phyloP scores from a whole-genome alignment of 2,888 invertebrate genomes.

The Melieria omissa region DNA sequence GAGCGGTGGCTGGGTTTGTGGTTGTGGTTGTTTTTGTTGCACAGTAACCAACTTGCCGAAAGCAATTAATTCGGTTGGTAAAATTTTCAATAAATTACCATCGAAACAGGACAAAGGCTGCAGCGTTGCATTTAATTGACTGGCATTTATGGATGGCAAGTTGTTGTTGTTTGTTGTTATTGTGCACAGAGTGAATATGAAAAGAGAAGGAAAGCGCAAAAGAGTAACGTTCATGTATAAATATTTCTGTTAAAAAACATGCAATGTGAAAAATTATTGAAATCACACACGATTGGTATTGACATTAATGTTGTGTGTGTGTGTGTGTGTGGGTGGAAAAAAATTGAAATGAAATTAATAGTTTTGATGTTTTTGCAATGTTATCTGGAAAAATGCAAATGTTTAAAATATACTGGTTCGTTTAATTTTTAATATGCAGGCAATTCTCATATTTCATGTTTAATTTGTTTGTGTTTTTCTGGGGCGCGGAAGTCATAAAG shows the following conservation, averaged over 20 bases:
- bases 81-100: constrained; percentile 63
- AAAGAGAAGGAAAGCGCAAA: too few species aligned
- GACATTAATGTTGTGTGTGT: background rate
- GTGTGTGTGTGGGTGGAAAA: too few species aligned
- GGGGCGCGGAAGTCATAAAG: too few species aligned
- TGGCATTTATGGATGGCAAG: constrained; percentile 39
- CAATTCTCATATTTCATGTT: too few species aligned
- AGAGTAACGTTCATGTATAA: background rate
- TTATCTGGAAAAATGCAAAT: too few species aligned
- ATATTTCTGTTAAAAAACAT: background rate
- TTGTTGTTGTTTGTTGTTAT: constrained; percentile 6
- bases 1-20: constrained; percentile 44
- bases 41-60: constrained; percentile 65
- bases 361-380: too few species aligned
- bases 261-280: background rate
- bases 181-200: background rate
- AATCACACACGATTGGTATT: background rate
- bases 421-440: too few species aligned
- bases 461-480: too few species aligned
- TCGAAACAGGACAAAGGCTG: constrained; percentile 63
- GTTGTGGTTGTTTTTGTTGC: constrained; percentile 44
- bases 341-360: too few species aligned
- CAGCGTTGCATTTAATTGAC: constrained; percentile 66
- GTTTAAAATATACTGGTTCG: too few species aligned
- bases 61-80: constrained; percentile 66